phyloP scores from a whole-genome alignment of 2,888 invertebrate species.

The Erpobdella octoculata region DNA sequence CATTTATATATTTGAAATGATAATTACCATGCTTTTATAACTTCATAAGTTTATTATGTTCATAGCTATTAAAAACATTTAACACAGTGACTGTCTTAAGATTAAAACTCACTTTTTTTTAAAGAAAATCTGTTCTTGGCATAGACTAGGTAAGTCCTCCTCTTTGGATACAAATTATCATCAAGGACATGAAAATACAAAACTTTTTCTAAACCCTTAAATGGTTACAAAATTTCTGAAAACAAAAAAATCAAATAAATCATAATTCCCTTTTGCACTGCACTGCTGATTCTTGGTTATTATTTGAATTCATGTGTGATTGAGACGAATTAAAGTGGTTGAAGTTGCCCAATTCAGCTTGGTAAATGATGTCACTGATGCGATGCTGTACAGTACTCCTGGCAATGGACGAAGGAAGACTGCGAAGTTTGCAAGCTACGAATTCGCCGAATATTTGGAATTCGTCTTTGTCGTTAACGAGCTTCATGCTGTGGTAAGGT shows the following conservation, averaged over 20 bases:
- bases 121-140: neutral
- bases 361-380: conserved; percentile 19
- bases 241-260: neutral
- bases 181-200: no score
- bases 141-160: neutral
- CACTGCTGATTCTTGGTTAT: neutral
- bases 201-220: no score
- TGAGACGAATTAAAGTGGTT: neutral
- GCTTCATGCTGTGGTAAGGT: neutral
- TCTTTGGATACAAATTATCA: no score
- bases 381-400: conserved; percentile 7
- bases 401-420: conserved; percentile 9
- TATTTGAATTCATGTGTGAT: neutral
- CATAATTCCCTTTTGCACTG: conserved; percentile 16
- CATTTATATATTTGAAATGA: no score
- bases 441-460: conserved; percentile 21
- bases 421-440: conserved; percentile 24
- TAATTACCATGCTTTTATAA: no score
- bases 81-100: neutral
- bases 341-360: conserved; percentile 20
- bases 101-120: neutral
- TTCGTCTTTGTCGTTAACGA: conserved; percentile 17
- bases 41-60: neutral
- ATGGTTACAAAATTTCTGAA: no score
- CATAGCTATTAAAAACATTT: neutral